Conservation (phyloP, 2,797 vertebrate genomes). For the Psittacula derbiana region DNA sequence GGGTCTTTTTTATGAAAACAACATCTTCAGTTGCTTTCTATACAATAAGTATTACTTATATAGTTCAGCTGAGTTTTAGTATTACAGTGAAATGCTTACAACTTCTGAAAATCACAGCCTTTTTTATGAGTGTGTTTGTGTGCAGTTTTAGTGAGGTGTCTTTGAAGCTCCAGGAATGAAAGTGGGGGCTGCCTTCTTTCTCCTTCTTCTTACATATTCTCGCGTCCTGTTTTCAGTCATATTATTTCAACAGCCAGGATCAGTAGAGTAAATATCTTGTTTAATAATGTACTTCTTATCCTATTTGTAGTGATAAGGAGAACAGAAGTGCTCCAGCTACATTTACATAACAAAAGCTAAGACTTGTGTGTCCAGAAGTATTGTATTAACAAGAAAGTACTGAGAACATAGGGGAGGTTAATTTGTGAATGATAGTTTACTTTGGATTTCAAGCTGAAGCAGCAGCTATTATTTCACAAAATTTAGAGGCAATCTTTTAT, state of each 20-base stretch:
- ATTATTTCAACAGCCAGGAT: not conserved
- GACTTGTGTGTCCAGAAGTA: not conserved
- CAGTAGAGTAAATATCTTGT: not conserved
- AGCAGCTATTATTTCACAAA: not conserved
- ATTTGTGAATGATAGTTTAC: not conserved
- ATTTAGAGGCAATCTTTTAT: not conserved
- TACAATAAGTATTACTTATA: not conserved
- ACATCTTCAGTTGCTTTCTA: not conserved
- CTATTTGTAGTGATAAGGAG: not conserved
- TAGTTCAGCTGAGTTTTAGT: not conserved
- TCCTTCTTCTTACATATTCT: not conserved
- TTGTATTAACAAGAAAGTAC: not conserved
- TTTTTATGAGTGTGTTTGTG: not conserved
- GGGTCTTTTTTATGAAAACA: not conserved
- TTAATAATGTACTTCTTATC: not conserved
- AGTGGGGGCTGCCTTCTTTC: not conserved
- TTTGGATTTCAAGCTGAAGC: not conserved
- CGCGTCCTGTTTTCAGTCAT: not conserved
- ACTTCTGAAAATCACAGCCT: not conserved
- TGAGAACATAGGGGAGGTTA: not conserved
- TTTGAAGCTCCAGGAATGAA: not conserved
- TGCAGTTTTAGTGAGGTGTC: not conserved
- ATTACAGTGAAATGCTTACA: not conserved
- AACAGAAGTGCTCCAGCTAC: not conserved
- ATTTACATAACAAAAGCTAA: constrained; percentile 5